Conservation (phyloP, 2,888 invertebrate species). For the Yponomeuta cagnagella region DNA sequence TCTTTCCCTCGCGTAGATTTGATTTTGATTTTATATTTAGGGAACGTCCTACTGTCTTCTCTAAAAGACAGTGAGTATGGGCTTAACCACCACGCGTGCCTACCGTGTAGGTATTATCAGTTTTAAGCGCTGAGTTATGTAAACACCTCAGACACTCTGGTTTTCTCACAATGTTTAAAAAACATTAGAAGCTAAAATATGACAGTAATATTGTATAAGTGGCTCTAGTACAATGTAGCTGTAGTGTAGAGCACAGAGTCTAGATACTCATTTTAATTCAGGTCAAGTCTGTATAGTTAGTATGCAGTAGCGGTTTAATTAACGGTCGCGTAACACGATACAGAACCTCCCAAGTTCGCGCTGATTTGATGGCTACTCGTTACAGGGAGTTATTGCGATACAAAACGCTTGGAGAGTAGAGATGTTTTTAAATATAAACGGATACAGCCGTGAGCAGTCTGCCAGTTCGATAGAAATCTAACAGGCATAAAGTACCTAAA, state of each 20-base stretch:
- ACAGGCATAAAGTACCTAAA: not conserved
- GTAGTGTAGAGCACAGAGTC: too few relatives aligned
- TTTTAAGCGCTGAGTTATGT: too few relatives aligned
- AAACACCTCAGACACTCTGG: too few relatives aligned
- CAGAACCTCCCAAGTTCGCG: not conserved
- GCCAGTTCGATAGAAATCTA: not conserved
- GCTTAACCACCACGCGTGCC: too few relatives aligned
- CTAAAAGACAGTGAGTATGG: too few relatives aligned
- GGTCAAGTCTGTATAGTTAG: not conserved
- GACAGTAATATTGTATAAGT: too few relatives aligned
- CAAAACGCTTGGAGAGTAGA: not conserved
- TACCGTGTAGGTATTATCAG: too few relatives aligned
- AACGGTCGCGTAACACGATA: not conserved
- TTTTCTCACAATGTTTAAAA: too few relatives aligned
- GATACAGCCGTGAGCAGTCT: not conserved
- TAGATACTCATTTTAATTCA: conserved; percentile 9
- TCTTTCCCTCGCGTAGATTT: not conserved
- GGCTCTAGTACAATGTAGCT: too few relatives aligned
- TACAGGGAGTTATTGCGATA: not conserved
- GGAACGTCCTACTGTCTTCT: too few relatives aligned
- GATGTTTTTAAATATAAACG: not conserved
- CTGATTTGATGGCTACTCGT: not conserved
- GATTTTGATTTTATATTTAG: too few relatives aligned
- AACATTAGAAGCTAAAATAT: too few relatives aligned
- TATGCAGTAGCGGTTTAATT: not conserved